These are phyloP conservation scores for Percopsis transmontana DNA, from an alignment of 2,113 vertebrate genomes.

Conservation along the genomic window DNA sequence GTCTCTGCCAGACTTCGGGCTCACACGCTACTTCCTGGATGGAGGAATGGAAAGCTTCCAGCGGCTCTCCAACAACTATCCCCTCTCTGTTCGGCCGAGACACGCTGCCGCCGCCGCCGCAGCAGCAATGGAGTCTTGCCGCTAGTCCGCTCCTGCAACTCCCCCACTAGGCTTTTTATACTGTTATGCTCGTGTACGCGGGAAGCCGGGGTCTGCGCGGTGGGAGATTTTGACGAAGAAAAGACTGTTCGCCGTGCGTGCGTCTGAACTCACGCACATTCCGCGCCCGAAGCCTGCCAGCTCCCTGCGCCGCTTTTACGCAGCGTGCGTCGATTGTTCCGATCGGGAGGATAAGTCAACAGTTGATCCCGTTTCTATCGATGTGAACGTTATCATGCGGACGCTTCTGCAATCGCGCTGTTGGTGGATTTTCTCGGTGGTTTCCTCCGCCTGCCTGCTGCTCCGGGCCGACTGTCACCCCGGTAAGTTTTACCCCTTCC, in stretches of 20 bases:
- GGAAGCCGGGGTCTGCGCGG: conserved; percentile 48
- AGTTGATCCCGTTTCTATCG: conserved; percentile 81
- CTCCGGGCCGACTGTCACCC: conserved; percentile 89
- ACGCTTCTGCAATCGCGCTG: conserved; percentile 89
- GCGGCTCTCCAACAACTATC: conserved; percentile 72
- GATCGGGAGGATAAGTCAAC: conserved; percentile 75
- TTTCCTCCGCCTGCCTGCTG: conserved; percentile 83
- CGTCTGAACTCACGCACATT: conserved; percentile 35
- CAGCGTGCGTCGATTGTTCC: conserved; percentile 47
- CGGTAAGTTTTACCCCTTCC: conserved; percentile 80
- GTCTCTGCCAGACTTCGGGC: conserved; percentile 85
- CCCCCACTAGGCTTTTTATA: conserved; percentile 33
- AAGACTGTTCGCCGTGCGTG: conserved; percentile 57
- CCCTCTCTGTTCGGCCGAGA: conserved; percentile 65
- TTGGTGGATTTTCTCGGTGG: conserved; percentile 90
- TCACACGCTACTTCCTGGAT: conserved; percentile 89
- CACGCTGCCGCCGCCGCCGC: conserved; percentile 70
- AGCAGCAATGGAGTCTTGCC: conserved; percentile 7
- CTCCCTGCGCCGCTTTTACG: conserved; percentile 46
- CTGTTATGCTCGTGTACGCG: conserved; percentile 54
- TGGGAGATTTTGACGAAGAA: conserved; percentile 35
- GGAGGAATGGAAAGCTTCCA: conserved; percentile 85
- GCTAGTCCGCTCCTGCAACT: conserved; percentile 53
- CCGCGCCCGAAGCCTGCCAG: conserved; percentile 37
- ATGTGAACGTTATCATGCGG: conserved; percentile 92